Percentiles rank a stretch among this genome's conserved stretches.
phyloP scores from a whole-genome alignment of 2,797 vertebrate species.

The Pogoniulus pusillus region DNA sequence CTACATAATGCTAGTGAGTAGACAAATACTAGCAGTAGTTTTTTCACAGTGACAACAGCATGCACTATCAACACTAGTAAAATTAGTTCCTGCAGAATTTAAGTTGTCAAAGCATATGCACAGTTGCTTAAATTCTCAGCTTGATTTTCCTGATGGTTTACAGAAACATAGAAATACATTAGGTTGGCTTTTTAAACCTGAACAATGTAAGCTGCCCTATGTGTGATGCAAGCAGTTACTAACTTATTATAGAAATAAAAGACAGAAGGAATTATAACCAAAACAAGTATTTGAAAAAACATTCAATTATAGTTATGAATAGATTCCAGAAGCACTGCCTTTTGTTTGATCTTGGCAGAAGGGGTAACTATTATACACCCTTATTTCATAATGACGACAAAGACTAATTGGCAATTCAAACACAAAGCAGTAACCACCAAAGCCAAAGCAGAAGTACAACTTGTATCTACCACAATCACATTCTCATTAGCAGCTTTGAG shows the following conservation, averaged over 20 bases:
- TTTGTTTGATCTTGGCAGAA: conserved; percentile 40
- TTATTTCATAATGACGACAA: conserved; percentile 9
- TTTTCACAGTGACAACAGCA: neutral
- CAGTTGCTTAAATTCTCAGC: neutral
- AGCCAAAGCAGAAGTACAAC: conserved; percentile 12
- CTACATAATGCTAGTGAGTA: neutral
- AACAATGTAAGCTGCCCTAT: neutral
- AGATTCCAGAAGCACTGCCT: neutral
- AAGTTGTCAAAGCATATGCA: neutral
- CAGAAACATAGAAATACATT: neutral
- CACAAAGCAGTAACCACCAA: conserved; percentile 1
- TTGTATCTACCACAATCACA: neutral
- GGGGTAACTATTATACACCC: neutral
- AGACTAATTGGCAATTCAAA: conserved; percentile 12
- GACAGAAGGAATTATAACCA: neutral
- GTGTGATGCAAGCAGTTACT: neutral
- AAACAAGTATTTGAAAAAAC: neutral
- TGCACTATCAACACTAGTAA: neutral
- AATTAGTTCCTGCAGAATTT: neutral
- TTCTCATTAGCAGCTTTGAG: conserved; percentile 8
- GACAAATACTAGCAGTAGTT: neutral
- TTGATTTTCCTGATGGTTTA: neutral
- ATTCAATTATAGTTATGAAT: conserved; percentile 4
- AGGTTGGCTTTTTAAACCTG: neutral
- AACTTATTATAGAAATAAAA: neutral